Evolutionary conservation across 30 jellyfish, hydroid and myxozoan genomes (phyloP).

Genomic region (Phacellophora camtschatica): DNA sequence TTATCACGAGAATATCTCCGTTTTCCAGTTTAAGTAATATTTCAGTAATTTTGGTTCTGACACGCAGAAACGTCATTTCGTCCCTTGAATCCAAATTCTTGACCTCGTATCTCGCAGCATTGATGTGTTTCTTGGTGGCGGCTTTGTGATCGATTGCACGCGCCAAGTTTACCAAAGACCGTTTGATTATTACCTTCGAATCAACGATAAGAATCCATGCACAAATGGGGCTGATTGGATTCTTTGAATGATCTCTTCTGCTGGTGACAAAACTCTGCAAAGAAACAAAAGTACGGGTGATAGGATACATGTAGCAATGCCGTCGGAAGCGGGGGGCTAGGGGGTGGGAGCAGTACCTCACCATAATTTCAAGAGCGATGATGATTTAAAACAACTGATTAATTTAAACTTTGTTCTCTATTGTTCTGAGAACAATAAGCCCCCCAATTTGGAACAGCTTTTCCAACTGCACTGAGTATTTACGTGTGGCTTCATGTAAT

Average conservation of each 20-base stretch:
- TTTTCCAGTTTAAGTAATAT: conserved; percentile 64
- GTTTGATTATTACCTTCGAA: conserved; percentile 40
- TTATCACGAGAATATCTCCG: conserved; percentile 38
- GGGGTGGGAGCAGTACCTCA: too few species aligned
- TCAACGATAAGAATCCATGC: conserved; percentile 66
- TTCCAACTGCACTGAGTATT: too few species aligned
- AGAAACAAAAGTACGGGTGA: background rate
- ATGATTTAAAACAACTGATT: too few species aligned
- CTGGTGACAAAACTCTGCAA: conserved; percentile 45
- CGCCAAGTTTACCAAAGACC: conserved; percentile 45
- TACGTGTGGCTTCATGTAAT: too few species aligned
- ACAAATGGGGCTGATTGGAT: conserved; percentile 50
- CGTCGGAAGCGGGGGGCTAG: too few species aligned
- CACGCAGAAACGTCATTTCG: conserved; percentile 47
- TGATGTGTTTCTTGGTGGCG: conserved; percentile 52
- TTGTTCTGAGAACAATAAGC: too few species aligned
- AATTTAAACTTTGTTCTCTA: too few species aligned
- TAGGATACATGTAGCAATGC: too few species aligned
- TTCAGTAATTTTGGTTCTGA: conserved; percentile 53
- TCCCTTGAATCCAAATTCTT: conserved; percentile 72
- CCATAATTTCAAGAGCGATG: too few species aligned
- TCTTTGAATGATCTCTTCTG: conserved; percentile 50
- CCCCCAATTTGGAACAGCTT: too few species aligned
- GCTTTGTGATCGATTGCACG: conserved; percentile 45
- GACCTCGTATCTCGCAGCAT: conserved; percentile 54